Evolutionary conservation across 2,113 vertebrate genomes (phyloP).

Genomic region (Leucoraja erinaceus): DNA sequence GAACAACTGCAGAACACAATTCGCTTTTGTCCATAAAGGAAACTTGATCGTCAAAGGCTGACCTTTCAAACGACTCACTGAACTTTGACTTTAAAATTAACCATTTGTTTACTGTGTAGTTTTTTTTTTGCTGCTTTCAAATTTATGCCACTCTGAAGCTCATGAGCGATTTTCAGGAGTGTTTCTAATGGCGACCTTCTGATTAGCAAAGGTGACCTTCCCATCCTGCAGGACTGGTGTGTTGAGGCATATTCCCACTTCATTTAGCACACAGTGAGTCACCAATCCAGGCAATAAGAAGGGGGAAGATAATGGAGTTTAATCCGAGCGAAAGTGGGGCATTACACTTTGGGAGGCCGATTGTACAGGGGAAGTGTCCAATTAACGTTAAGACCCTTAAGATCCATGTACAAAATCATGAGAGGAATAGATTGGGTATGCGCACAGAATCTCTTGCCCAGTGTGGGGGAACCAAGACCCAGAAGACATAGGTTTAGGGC

Average conservation of each 20-base stretch:
- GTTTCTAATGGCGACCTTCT: too few species aligned
- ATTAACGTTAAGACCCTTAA: too few species aligned
- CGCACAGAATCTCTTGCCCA: too few species aligned
- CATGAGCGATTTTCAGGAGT: neutral
- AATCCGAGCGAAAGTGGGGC: too few species aligned
- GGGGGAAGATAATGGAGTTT: too few species aligned
- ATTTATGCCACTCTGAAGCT: neutral
- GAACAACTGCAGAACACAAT: neutral
- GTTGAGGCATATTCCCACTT: neutral
- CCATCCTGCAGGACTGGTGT: neutral
- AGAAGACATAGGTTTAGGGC: too few species aligned
- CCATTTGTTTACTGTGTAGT: neutral
- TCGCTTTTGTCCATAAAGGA: conserved; percentile 2
- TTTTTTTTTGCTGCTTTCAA: neutral
- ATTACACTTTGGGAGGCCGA: too few species aligned
- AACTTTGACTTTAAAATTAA: neutral
- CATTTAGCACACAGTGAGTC: neutral
- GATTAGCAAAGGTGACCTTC: neutral
- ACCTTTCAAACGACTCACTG: neutral
- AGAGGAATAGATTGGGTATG: too few species aligned
- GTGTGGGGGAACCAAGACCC: too few species aligned
- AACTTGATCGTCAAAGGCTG: neutral
- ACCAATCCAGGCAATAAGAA: neutral
- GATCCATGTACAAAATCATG: too few species aligned
- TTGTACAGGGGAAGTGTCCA: too few species aligned